phyloP scores from a whole-genome alignment of 2,888 invertebrate genomes.

The Polymixis lichenea region DNA sequence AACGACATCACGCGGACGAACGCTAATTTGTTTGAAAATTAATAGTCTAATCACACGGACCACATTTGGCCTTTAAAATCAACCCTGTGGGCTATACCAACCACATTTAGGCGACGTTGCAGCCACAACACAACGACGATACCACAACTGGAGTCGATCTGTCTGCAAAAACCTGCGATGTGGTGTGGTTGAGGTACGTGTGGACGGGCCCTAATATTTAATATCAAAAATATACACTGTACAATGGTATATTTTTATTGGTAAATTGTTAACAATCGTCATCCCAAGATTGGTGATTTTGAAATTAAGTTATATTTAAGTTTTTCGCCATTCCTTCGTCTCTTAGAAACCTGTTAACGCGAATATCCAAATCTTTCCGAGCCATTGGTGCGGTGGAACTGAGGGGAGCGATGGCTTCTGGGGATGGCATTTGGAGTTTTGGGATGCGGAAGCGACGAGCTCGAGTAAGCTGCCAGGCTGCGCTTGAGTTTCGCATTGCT shows the following conservation, averaged over 20 bases:
- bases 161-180: background rate
- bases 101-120: background rate
- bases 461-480: slow-evolving; percentile 84
- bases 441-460: slow-evolving; percentile 83
- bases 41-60: background rate
- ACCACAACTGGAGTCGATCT: background rate
- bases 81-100: background rate
- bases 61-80: background rate
- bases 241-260: slow-evolving; percentile 20
- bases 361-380: slow-evolving; percentile 80
- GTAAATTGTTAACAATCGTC: slow-evolving; percentile 2
- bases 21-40: background rate
- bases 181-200: background rate
- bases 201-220: background rate
- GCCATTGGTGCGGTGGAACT: slow-evolving; percentile 80
- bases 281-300: background rate
- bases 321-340: slow-evolving; percentile 61
- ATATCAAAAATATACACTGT: too few species aligned
- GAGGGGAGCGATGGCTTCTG: slow-evolving; percentile 80
- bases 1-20: background rate
- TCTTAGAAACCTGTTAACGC: slow-evolving; percentile 79
- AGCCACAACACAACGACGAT: background rate
- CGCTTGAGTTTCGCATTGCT: slow-evolving; percentile 79
- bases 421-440: slow-evolving; percentile 76
- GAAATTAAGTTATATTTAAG: slow-evolving; percentile 6